Base-by-base conservation (phyloP, 2,888 invertebrate species). In the Chrysopilus asiliformis region DNA sequence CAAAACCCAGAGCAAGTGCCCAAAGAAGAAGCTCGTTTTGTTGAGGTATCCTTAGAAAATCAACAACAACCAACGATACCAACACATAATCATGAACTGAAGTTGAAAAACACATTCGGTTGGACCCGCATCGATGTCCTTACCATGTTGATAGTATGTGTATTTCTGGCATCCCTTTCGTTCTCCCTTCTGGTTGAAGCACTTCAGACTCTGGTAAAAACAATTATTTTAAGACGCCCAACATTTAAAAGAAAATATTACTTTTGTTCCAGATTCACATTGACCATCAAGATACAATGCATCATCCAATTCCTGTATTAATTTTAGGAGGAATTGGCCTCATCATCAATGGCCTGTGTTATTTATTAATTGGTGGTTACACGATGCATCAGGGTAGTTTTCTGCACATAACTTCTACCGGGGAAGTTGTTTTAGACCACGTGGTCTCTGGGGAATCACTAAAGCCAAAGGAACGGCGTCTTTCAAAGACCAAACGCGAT, bases 51-150 rank as follows among this genome's bases (percentile, higher is more conserved):
- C 24, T 12, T 32, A 2, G 34, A 38, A 16, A 36, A 32, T 7
- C 24, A 39, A 33, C 10, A 9, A 6, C 25, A 8, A 10, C 8
- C 27, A 14, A 9, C 17, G n/a, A n/a, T n/a, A n/a, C n/a, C n/a
- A 22, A 16, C 25, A 24, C 32, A 55, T 51, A 70, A 55, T 48
- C 72, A 59, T 4, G 82, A 80, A 47, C 65, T 66, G 24, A 68
- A 69, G 44, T 67, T 89, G 39, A 77, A 79, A 42, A 90, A 89
- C 58, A 91, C 90, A 0, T 91, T 91, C 51, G 90, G 90, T 7
- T 90, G 90, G 90, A 83, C 87, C 3, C 73, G 90, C 44, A 81
- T 89, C 34, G 87, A 90, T 51, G 80, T 90, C n/a, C 68, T 89
- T 6, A 79, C 82, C 27, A 77, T 84, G 66, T 64, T 89, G 28